A percentile compares a stretch with the other conserved stretches of the same genome.
These are phyloP conservation scores for Ischnus inquisitorius DNA, from an alignment of 2,888 invertebrate species.

Conservation along the genomic window DNA sequence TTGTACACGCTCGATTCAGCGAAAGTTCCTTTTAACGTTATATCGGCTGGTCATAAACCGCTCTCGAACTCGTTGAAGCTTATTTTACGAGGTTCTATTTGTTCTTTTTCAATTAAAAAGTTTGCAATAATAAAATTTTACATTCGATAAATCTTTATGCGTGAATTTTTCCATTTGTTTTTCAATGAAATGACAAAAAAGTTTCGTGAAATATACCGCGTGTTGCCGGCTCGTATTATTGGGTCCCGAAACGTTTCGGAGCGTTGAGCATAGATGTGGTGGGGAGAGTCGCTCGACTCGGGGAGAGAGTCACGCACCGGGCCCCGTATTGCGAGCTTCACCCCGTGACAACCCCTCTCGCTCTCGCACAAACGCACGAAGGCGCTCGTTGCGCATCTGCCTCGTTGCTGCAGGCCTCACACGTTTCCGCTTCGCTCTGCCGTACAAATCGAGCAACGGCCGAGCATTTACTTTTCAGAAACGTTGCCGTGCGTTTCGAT, in stretches of 20 bases:
- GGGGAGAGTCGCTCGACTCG: conserved; percentile 23
- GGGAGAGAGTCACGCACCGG: conserved; percentile 74
- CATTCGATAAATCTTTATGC: too few relatives aligned
- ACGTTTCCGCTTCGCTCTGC: conserved; percentile 37
- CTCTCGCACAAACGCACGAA: conserved; percentile 69
- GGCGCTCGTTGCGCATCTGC: conserved; percentile 68
- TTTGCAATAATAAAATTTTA: too few relatives aligned
- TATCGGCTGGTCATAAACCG: too few relatives aligned
- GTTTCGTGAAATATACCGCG: background rate
- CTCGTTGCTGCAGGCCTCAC: conserved; percentile 50
- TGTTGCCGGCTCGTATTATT: background rate
- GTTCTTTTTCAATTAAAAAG: conserved; percentile 5
- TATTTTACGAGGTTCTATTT: background rate
- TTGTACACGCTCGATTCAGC: conserved; percentile 52
- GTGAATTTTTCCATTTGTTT: too few relatives aligned
- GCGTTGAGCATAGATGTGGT: conserved; percentile 24
- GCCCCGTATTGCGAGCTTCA: conserved; percentile 78
- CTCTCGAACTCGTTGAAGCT: background rate
- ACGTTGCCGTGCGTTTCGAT: conserved; percentile 53
- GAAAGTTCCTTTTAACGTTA: conserved; percentile 58
- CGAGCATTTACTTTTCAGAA: conserved; percentile 48
- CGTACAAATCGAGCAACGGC: background rate
- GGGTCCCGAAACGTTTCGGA: conserved; percentile 47
- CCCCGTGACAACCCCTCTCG: conserved; percentile 83
- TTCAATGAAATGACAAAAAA: background rate